Evolutionary conservation across 2,888 invertebrate species (phyloP).

Genomic region (Druceiella hillmani): DNA sequence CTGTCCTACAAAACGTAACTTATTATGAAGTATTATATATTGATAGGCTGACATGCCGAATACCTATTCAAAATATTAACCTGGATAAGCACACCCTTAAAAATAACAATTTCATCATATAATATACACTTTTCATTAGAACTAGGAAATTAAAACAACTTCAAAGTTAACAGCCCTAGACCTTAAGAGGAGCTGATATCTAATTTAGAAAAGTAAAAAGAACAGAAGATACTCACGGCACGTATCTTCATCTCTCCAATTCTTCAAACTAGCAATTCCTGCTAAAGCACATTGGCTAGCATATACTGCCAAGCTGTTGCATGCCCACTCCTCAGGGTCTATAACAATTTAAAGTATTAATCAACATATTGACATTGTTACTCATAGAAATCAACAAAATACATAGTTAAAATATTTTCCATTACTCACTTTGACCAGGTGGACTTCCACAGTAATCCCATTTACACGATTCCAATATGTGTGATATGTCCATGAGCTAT

Average conservation of each 20-base stretch:
- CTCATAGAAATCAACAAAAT: no score
- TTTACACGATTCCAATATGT: slow-evolving; percentile 66
- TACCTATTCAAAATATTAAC: no score
- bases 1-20: no score
- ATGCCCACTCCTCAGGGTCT: slow-evolving; percentile 64
- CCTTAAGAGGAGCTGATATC: no score
- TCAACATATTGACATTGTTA: no score
- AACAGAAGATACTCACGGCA: slow-evolving; percentile 65
- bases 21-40: no score
- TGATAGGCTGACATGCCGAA: no score
- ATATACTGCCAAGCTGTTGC: slow-evolving; percentile 70
- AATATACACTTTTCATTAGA: no score
- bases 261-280: slow-evolving; percentile 55
- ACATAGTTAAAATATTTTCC: background rate
- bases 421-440: slow-evolving; percentile 37
- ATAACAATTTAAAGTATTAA: slow-evolving; percentile 12
- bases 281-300: slow-evolving; percentile 69
- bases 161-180: no score
- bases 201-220: slow-evolving; percentile 6
- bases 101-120: no score
- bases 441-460: slow-evolving; percentile 76
- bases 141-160: no score
- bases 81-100: no score
- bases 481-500: slow-evolving; percentile 58
- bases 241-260: slow-evolving; percentile 73